Conservation (phyloP, 2,113 vertebrate species). For the Colinus virginianus region DNA sequence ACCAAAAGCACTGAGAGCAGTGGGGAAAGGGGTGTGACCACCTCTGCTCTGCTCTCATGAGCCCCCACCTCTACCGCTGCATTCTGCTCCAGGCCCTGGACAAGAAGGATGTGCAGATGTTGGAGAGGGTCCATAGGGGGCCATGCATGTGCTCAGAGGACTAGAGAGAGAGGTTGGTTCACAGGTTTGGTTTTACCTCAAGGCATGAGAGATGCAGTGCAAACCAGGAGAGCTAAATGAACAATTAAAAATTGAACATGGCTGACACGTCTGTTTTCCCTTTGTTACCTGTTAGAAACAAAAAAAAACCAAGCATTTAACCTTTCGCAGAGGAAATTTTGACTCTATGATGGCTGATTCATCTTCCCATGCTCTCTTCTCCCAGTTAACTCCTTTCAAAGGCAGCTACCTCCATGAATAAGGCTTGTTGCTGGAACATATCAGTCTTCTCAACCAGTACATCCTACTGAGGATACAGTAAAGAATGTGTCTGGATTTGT, state of each 20-base stretch:
- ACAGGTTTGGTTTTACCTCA: not conserved
- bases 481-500: not conserved
- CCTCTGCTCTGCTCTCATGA: not conserved
- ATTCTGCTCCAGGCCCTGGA: too few relatives aligned
- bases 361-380: not conserved
- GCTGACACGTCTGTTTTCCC: not conserved
- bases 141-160: not conserved
- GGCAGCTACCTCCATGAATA: not conserved
- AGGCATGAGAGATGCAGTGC: not conserved
- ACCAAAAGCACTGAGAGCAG: not conserved
- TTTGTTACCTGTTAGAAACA: not conserved
- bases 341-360: not conserved
- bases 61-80: not conserved
- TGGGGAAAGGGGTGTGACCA: not conserved
- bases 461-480: fast-evolving
- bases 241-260: not conserved
- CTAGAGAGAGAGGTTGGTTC: not conserved
- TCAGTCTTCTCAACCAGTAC: not conserved
- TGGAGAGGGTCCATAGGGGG: not conserved
- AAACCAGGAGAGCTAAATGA: not conserved
- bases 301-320: not conserved
- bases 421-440: not conserved
- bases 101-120: not conserved
- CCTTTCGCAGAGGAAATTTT: not conserved
- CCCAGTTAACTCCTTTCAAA: not conserved